A percentile compares a stretch with the other conserved stretches of the same genome.
Conservation (phyloP, 2,113 vertebrate genomes). For the Notarius lentiginosus region DNA sequence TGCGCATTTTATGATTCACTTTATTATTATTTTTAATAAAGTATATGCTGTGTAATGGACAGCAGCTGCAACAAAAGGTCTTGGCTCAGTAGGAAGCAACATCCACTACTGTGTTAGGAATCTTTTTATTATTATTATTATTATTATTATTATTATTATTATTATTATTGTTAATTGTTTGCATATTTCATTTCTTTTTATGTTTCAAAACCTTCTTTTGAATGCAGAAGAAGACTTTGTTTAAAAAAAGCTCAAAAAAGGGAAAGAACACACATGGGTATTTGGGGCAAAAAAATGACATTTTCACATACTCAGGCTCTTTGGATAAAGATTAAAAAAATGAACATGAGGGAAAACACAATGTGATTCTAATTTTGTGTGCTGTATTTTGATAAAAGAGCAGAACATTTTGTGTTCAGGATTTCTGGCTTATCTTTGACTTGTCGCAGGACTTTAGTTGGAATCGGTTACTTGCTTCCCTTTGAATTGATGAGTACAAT, state of each 20-base stretch:
- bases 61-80: constrained; percentile 8
- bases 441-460: background rate
- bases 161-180: constrained; percentile 16
- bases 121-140: background rate
- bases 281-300: background rate
- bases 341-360: background rate
- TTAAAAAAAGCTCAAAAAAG: background rate
- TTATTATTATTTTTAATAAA: background rate
- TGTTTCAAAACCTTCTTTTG: constrained; percentile 2
- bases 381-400: background rate
- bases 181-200: constrained; percentile 21
- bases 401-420: constrained; percentile 17
- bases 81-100: constrained; percentile 16
- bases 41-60: constrained; percentile 8
- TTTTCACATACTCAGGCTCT: background rate
- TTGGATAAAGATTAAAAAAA: constrained; percentile 3
- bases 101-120: constrained; percentile 9
- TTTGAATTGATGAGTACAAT: background rate
- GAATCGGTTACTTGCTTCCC: background rate
- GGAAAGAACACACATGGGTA: background rate
- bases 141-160: too few species aligned
- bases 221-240: background rate
- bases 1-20: background rate
- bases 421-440: background rate
- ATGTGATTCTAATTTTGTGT: constrained; percentile 22